Evolutionary conservation across 1,140 invertebrate genomes (phyloP), one percentile per base, ranked within the genome.

Genomic region (Hycleus phaleratus): DNA sequence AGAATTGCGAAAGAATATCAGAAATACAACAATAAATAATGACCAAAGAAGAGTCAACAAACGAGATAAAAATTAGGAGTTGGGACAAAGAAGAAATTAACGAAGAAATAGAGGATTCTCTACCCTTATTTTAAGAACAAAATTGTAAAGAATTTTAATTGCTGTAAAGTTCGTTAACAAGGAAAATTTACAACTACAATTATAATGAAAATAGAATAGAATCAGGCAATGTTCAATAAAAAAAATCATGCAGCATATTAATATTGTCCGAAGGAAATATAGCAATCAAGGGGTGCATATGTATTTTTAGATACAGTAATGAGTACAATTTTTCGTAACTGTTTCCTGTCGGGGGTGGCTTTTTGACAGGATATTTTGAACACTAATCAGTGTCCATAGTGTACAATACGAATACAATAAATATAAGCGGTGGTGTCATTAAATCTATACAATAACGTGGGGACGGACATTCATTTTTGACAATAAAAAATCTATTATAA

Each of bases 281-380:
- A 64, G 65, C 61, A 67, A 67, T 68, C 61, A 70, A 65, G 64
- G 68, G 68, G 68, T 70, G 67, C 68, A 70, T 70, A 70, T 68
- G 64, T 67, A 70, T 70, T 66, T 70, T 68, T 70, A 64, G 63
- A 62, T 58, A 48, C 45, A 46, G 58, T 66, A 70, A 68, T 68
- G 68, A 68, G 68, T 42, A 60, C 64, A 64, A 68, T 70, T 67
- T 63, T 70, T 67, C 61, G 52, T 62, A 60, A 57, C 47, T 32
- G 55, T 63, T 67, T 64, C 62, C 61, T 65, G 58, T 60, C 51
- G 59, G 62, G 67, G 60, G 65, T 56, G 61, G 66, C 49, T 60
- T 67, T 67, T 53, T 60, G 67, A 65, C 65, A 68, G 68, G 68
- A 70, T 68, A 70, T 70, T 70, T 32, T 62, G 62, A 63, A 66